phyloP scores from a whole-genome alignment of 2,113 vertebrate species.

The Sinosuthora webbiana region DNA sequence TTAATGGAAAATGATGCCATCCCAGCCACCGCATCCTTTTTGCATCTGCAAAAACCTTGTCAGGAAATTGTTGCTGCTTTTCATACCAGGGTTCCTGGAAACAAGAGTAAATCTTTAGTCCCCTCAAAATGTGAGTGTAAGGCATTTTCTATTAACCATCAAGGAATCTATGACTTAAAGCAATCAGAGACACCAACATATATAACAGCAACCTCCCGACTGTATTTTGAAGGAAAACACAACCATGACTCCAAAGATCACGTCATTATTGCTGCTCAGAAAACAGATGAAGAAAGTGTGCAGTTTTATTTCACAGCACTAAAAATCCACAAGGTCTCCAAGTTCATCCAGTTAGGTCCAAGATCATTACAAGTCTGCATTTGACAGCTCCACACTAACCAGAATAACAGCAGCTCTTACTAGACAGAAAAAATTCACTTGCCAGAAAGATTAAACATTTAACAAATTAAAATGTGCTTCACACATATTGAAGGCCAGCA shows the following conservation, averaged over 20 bases:
- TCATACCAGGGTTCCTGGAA: not conserved
- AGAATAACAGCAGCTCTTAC: not conserved
- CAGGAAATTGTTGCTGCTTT: not conserved
- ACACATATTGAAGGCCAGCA: not conserved
- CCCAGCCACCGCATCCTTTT: not conserved
- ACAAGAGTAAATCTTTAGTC: not conserved
- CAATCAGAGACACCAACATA: not conserved
- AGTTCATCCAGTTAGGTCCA: constrained; percentile 7
- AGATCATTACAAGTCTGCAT: not conserved
- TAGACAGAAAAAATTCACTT: not conserved
- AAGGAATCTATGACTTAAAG: not conserved
- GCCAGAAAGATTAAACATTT: not conserved
- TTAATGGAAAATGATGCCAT: rapidly evolving
- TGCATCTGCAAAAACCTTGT: not conserved
- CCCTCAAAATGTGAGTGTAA: not conserved
- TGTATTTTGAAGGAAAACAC: not conserved
- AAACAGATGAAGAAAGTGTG: not conserved
- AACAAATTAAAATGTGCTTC: not conserved
- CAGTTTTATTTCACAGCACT: constrained; percentile 38
- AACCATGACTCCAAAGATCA: not conserved
- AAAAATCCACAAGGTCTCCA: not conserved
- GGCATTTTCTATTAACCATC: not conserved
- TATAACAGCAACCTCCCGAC: not conserved
- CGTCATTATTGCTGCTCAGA: not conserved
- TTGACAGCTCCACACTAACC: not conserved